A percentile compares a stretch with the other conserved stretches of the same genome.
Conservation (phyloP, 2,797 vertebrate species). For the Takifugu ocellatus region DNA sequence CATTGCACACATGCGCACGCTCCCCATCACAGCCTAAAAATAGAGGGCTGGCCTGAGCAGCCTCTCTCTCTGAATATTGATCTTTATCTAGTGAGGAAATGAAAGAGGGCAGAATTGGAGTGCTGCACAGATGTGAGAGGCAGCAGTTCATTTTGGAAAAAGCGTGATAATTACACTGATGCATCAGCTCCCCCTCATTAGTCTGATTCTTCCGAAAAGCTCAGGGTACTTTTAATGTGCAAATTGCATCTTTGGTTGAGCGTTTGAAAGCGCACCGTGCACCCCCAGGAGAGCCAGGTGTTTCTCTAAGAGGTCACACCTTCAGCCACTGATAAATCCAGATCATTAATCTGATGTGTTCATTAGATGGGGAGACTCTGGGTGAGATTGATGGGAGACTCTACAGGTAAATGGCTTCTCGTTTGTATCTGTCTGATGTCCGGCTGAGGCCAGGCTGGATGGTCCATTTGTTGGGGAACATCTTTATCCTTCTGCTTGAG, state of each 20-base stretch:
- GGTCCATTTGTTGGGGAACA: too few relatives aligned
- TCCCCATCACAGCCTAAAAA: constrained; percentile 64
- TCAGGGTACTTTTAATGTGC: constrained; percentile 8
- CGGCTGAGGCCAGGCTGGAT: neutral
- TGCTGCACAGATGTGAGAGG: constrained; percentile 19
- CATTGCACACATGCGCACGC: constrained; percentile 13
- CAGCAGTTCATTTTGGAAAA: constrained; percentile 19
- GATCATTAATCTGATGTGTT: constrained; percentile 45
- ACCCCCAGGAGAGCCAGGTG: constrained; percentile 29
- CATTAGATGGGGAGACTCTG: constrained; percentile 29
- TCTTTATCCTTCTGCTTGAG: too few relatives aligned
- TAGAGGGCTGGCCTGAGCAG: constrained; percentile 57
- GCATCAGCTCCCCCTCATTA: constrained; percentile 27
- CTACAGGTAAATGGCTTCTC: constrained; percentile 37
- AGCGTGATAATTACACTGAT: constrained; percentile 24
- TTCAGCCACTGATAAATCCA: constrained; percentile 33
- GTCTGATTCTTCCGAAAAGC: neutral
- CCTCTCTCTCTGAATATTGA: constrained; percentile 63
- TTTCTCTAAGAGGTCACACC: constrained; percentile 33
- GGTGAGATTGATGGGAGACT: constrained; percentile 41
- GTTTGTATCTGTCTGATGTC: constrained; percentile 27
- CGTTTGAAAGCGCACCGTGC: neutral
- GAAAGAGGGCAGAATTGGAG: constrained; percentile 36
- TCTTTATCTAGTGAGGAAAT: constrained; percentile 59
- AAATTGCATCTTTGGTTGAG: constrained; percentile 9